Evolutionary conservation across 2,113 vertebrate species (phyloP), one percentile per base, ranked within the genome.

Genomic region (Jacana jacana): DNA sequence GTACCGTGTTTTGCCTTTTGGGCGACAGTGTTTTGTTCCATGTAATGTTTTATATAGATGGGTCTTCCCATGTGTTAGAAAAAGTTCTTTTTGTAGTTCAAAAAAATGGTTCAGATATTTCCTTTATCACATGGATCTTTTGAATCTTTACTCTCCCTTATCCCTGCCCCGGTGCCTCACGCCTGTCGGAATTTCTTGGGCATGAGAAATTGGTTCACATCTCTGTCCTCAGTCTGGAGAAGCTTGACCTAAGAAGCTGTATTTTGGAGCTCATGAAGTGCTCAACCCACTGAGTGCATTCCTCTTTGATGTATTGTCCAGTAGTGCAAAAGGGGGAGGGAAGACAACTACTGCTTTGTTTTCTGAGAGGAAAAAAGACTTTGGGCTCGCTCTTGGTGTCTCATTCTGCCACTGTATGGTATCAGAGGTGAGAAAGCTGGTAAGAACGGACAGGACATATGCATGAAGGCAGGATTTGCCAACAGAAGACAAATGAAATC

Each of bases 241-340:
- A 86, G 57, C 82, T 33, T 66, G 37, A 88, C 61, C 28, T 46
- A 76, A 73, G 75, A 80, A 81, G 42, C 65, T 72, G 23, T 65
- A 66, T 71, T 89, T 91, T 70, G 69, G 58, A 73, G 35, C 68
- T 94, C 63, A 52, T 92, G 42, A 97, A 93, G 14, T 54, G 16
- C 44, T 94, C 58, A 85, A 61, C n/a, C 58, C 1, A 1, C 35
- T 58, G 85, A 33, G 63, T 87, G 24, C 31, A 22, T 76, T 91
- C 17, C 17, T 61, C 52, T 88, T 79, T 81, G 42, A 49, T 95
- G 94, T 90, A 90, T 86, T 94, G 46, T 88, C 94, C 17, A 58
- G 25, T 54, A 57, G 25, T 55, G 54, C 58, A 25, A 87, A 84
- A 48, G 20, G 3, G 12, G 15, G 44, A 70, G 39, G 46, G 31